Evolutionary conservation across 2,888 invertebrate species (phyloP), one percentile per base, ranked within the genome.

Genomic region (Caenorhabditis becei): DNA sequence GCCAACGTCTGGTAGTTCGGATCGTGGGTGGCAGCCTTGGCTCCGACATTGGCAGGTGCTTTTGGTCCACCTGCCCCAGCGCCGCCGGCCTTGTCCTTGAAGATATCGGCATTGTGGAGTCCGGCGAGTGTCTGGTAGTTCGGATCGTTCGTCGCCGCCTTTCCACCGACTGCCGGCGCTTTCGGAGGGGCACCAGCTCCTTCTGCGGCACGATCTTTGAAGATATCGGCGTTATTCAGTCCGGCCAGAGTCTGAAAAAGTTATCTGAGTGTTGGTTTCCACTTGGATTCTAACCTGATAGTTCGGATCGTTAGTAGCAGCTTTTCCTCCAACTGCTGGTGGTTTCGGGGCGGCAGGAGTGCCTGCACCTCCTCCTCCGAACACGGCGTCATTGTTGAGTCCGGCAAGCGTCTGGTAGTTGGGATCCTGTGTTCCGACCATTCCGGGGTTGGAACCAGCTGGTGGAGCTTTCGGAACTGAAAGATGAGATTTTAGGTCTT

Each of bases 1-100:
- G 77, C 77, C 53, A 77, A 24, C 10, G 77, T 77, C 44, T 77
- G 77, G 18, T 77, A 77, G 56, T 77, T 77, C n/a, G 77, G 67
- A 54, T 77, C 77, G 2, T 20, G 16, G 1, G 77, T 65, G 3
- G 24, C 65, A 3, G 72, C 72, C 18, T 72, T 72, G 5, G 28
- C 24, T 28, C 53, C 49, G n/a, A 49, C 44, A 14, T 65, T 23
- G 0, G 18, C 37, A 18, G 72, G 72, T 10, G 63, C 56, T 56
- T 35, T 65, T 16, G 72, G 72, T 20, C n/a, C 41, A 18, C 2
- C 32, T 16, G 18, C 24, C 37, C 51, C 70, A 49, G 24, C 37
- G n/a, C 49, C 32, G 20, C 47, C 23, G 10, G 18, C 58, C n/a
- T 71, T 71, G 18, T 71, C 61, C 26, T 71, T 71, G 61, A 71